Evolutionary conservation across 2,888 invertebrate genomes (phyloP).

Genomic region (Plagodis dolabraria): DNA sequence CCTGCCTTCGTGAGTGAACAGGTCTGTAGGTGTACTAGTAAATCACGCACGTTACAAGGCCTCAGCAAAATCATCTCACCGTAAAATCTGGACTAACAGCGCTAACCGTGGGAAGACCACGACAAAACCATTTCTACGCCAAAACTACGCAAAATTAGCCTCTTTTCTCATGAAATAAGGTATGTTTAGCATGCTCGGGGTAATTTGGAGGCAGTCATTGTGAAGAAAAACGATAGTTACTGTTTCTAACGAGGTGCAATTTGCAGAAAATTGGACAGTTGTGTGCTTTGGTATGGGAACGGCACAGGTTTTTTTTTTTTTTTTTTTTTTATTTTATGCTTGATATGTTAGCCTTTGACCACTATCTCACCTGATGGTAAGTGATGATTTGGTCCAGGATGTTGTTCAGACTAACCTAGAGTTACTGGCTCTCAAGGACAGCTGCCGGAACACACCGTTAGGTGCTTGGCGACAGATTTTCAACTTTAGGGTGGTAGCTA

Average conservation of each 20-base stretch:
- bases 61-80: background rate
- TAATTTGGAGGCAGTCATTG: conserved; percentile 19
- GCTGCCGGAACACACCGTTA: too few relatives aligned
- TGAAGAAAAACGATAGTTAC: conserved; percentile 11
- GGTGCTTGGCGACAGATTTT: too few relatives aligned
- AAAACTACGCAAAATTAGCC: background rate
- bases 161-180: conserved; percentile 2
- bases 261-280: conserved; percentile 14
- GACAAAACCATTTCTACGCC: background rate
- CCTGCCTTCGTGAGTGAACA: too few relatives aligned
- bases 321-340: too few relatives aligned
- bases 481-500: too few relatives aligned
- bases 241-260: conserved; percentile 9
- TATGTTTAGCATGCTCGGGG: background rate
- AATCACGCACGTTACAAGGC: background rate
- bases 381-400: too few relatives aligned
- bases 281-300: conserved; percentile 2
- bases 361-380: too few relatives aligned
- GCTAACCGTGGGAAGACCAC: background rate
- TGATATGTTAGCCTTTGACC: too few relatives aligned
- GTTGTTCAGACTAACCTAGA: too few relatives aligned
- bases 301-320: too few relatives aligned
- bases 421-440: too few relatives aligned
- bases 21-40: too few relatives aligned
- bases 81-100: background rate